Evolutionary conservation across 1,140 invertebrate species (phyloP).

Genomic region (Melanaphis sacchari): DNA sequence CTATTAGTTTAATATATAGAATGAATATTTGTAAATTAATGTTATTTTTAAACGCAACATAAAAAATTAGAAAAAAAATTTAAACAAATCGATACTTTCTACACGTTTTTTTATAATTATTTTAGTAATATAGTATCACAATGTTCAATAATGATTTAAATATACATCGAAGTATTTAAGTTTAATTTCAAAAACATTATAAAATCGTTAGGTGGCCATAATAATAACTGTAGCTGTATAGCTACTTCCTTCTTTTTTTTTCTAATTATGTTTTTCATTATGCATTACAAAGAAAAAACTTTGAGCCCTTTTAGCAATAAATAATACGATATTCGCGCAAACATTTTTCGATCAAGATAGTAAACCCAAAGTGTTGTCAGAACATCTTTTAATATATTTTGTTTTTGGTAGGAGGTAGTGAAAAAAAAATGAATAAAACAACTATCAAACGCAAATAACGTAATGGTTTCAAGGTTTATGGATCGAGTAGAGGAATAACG

Average conservation of each 20-base stretch:
- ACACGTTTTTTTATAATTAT: not conserved
- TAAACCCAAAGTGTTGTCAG: not conserved
- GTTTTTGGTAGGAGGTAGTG: not conserved
- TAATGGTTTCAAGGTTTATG: not conserved
- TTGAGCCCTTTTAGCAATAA: not conserved
- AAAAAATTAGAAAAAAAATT: not conserved
- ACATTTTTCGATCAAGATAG: not conserved
- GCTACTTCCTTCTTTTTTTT: slow-evolving; percentile 21
- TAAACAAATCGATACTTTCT: not conserved
- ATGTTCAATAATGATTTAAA: not conserved
- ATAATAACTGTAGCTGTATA: not conserved
- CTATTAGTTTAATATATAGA: not conserved
- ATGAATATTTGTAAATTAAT: not conserved
- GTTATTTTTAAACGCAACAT: not conserved
- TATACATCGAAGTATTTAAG: not conserved
- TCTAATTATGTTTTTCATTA: slow-evolving; percentile 30
- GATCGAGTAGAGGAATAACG: not conserved
- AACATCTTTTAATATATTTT: not conserved
- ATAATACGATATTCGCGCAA: not conserved
- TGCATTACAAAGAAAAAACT: not conserved
- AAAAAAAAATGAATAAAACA: not conserved
- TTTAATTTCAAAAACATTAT: not conserved
- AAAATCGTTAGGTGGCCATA: not conserved
- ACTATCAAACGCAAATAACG: not conserved
- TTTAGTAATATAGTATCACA: not conserved